These are phyloP conservation scores for Deroplatys truncata DNA, from an alignment of 2,888 invertebrate species.

Conservation along the genomic window DNA sequence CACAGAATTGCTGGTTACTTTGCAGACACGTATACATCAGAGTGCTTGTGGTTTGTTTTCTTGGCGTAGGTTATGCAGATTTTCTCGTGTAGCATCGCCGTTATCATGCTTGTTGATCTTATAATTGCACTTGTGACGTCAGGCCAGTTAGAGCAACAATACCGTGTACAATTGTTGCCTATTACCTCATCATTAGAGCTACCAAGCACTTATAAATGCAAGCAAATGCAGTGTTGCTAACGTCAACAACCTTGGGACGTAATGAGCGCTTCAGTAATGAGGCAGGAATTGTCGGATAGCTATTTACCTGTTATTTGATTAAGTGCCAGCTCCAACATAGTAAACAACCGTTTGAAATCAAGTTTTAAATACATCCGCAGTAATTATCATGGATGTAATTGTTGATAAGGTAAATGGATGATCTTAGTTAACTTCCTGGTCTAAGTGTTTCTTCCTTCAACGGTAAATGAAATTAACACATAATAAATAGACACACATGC, in stretches of 20 bases:
- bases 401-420: too few species aligned
- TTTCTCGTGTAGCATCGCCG: neutral
- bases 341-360: neutral
- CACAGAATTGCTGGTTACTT: too few species aligned
- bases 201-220: neutral
- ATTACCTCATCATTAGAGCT: neutral
- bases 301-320: neutral
- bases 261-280: neutral
- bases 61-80: neutral
- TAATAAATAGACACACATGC: too few species aligned
- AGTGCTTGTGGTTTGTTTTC: too few species aligned
- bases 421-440: too few species aligned
- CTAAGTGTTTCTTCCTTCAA: neutral
- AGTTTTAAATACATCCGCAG: neutral
- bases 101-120: neutral
- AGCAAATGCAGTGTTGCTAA: neutral
- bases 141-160: neutral
- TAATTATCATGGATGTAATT: neutral
- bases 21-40: too few species aligned
- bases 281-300: neutral
- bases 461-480: neutral
- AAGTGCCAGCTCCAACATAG: too few species aligned
- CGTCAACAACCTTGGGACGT: neutral
- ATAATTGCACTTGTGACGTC: neutral
- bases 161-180: neutral